Conservation (phyloP, 2,113 vertebrate species). For the Scopus umbretta region DNA sequence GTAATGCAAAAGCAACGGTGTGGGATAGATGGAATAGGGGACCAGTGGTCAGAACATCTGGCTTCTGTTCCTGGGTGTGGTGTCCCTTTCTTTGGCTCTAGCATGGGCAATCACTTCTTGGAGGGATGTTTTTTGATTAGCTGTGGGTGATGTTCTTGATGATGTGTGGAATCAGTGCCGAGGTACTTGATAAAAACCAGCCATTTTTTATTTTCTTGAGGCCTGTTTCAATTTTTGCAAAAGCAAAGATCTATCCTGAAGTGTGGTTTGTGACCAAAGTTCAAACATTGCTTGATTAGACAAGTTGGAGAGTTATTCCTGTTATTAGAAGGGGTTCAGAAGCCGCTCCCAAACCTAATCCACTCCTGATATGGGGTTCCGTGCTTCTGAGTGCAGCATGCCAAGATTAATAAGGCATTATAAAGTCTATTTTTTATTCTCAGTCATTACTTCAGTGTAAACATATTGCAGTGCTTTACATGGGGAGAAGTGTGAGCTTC, state of each 20-base stretch:
- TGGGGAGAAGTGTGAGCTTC: background rate
- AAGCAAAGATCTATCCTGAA: background rate
- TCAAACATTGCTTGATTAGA: background rate
- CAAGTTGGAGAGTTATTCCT: background rate
- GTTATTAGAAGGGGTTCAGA: background rate
- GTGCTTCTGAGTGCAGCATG: background rate
- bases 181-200: background rate
- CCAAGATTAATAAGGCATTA: background rate
- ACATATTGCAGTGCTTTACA: slow-evolving; percentile 5
- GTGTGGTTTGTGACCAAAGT: background rate
- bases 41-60: background rate
- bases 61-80: background rate
- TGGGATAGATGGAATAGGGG: background rate
- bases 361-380: background rate
- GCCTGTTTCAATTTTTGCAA: background rate
- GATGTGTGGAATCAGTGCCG: background rate
- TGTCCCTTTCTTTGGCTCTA: background rate
- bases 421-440: background rate
- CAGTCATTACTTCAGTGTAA: background rate
- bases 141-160: background rate
- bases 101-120: background rate
- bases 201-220: background rate
- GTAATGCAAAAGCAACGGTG: background rate
- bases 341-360: background rate
- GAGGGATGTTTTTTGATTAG: background rate